A percentile compares a stretch with the other conserved stretches of the same genome.
Evolutionary conservation across 2,113 vertebrate species (phyloP).

Genomic region (Eidolon helvum): DNA sequence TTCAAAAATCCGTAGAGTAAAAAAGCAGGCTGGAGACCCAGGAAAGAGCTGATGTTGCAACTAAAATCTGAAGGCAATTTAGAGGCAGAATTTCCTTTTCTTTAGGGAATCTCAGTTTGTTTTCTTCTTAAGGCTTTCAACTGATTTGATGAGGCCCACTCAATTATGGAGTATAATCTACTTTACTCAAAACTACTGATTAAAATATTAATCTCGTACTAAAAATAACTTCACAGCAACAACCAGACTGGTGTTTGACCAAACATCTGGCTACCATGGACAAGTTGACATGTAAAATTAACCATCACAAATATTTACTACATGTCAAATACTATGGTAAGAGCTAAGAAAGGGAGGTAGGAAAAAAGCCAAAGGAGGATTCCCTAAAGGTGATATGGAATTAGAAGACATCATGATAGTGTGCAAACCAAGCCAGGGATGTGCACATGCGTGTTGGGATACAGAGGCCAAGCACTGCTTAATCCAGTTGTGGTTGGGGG

Average conservation of each 20-base stretch:
- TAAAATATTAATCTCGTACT: background rate
- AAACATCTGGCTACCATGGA: background rate
- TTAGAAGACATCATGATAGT: background rate
- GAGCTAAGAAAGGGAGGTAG: background rate
- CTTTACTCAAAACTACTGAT: background rate
- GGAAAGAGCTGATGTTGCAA: background rate
- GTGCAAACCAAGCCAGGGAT: background rate
- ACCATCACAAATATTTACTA: background rate
- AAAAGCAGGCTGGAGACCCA: background rate
- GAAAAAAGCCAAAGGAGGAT: background rate
- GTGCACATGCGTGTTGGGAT: too few relatives aligned
- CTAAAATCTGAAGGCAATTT: background rate
- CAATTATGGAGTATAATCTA: background rate
- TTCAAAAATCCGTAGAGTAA: background rate
- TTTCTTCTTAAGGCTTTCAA: background rate
- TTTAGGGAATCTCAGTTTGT: background rate
- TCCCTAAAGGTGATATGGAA: background rate
- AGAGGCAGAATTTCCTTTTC: background rate
- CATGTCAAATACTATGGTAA: background rate
- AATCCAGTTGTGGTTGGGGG: background rate
- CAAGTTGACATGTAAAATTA: background rate
- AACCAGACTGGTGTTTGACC: background rate
- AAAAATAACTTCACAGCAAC: background rate
- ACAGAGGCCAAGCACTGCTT: background rate
- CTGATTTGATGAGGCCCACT: background rate